These are phyloP conservation scores for Willisornis vidua DNA, from an alignment of 2,113 vertebrate genomes.

Conservation along the genomic window DNA sequence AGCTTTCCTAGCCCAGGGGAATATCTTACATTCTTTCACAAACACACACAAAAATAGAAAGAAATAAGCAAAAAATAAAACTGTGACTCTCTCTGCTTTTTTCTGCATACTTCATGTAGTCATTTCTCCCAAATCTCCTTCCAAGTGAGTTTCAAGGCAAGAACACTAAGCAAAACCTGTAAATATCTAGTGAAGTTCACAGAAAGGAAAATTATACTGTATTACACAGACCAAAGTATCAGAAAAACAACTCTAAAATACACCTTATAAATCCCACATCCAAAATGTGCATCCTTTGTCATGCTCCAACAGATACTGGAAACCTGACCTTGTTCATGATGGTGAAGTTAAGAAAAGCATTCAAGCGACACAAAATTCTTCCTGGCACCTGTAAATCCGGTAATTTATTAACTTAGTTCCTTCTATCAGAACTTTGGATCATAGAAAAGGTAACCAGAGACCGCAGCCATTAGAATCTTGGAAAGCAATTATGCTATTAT, in stretches of 20 bases:
- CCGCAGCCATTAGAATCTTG: not conserved
- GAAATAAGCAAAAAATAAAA: not conserved
- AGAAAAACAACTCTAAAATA: not conserved
- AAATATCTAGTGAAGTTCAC: not conserved
- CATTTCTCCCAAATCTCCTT: not conserved
- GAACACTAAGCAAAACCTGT: not conserved
- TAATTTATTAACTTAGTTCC: not conserved
- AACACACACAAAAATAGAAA: not conserved
- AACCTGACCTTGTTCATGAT: not conserved
- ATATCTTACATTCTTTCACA: not conserved
- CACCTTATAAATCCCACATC: not conserved
- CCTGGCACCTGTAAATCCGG: not conserved
- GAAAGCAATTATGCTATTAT: not conserved
- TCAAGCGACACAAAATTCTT: not conserved
- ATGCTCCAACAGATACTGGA: not conserved
- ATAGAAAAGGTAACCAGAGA: not conserved
- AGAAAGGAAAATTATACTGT: not conserved
- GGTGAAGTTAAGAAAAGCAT: not conserved
- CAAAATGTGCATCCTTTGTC: not conserved
- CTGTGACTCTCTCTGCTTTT: rapidly evolving
- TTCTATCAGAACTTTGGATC: not conserved
- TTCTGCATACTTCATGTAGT: not conserved
- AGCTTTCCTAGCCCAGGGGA: not conserved
- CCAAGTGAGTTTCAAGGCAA: not conserved
- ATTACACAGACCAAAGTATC: not conserved